Evolutionary conservation across 2,797 vertebrate species (phyloP), one percentile per base, ranked within the genome.

Genomic region (Babyrousa celebensis): DNA sequence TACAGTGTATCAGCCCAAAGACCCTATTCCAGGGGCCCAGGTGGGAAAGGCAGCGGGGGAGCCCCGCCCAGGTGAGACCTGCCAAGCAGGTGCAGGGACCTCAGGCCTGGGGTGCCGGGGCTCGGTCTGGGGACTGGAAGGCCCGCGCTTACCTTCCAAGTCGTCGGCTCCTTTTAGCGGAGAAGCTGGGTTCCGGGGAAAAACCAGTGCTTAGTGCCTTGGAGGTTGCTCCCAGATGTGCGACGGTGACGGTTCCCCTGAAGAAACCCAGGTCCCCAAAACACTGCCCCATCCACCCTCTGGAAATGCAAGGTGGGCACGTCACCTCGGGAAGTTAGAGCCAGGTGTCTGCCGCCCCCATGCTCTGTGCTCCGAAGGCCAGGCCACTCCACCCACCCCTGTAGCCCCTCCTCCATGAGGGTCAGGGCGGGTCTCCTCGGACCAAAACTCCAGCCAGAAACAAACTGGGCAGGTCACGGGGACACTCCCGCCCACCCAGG

Each of bases 341-440:
- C 25, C 1, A 12, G 17, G 2, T 12, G 0, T 10, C 2, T 0
- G 0, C 6, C 1, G 3, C 15, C 15, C 10, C 54, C 18, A 36
- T 36, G 36, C 36, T 36, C 36, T 36, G 36, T 36, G 36, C 36
- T 54, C 58, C 17, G 21, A 68, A 25, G 56, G 62, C 60, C 29
- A 54, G 0, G 21, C 1, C 5, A 32, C 17, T 27, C 15, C 40
- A 29, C 32, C 80, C 3, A 14, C 3, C 21, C 74, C 18, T 10
- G 0, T 5, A 4, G 54, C 17, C 10, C 54, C 5, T 6, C 48
- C 40, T 62, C 40, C 1, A 0, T 5, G 1, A 56, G 27, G 21
- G 6, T 20, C 32, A 89, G 67, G 18, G 8, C 23, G 16, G 12
- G 6, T 18, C 40, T 85, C 12, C 36, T 29, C 14, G 80, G 83